Base-by-base conservation (phyloP, 2,797 vertebrate genomes). In the Heliangelus exortis region DNA sequence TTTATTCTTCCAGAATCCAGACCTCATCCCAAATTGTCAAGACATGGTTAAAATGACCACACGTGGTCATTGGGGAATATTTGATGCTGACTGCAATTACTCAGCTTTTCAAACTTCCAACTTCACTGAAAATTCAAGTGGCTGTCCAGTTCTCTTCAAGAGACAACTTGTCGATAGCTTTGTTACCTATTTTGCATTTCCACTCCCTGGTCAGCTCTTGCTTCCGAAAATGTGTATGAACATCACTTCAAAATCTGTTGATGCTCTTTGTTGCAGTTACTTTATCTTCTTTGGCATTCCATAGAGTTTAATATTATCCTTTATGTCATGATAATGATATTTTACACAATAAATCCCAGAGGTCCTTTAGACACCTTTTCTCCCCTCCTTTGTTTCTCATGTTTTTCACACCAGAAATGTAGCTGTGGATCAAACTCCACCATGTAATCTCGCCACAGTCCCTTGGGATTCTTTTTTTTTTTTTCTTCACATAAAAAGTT, bases 391-490 rank as follows among this genome's bases (percentile, higher is more conserved):
- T 63, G 54, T 48, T 28, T 41, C 26, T 57, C 5, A 5, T 5
- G 7, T 50, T 72, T 94, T 75, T 8, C 54, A 43, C 29, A 23
- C 29, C 19, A 89, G 41, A 84, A 91, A 55, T 15, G 5, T 55
- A 12, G 9, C 3, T 28, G 4, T 72, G 33, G 29, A 19, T 75
- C 7, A 84, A 71, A 62, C 7, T 13, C 5, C 7, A 28, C 9
- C 26, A 31, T 0, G 5, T 58, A n/a, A 78, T 51, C 6, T 54
- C 21, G 50, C 7, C 26, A 47, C 0, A 0, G 4, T 21, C 14
- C 14, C 16, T 69, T 29, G 18, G 21, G 31, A 36, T 72, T n/a
- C 9, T 29, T 33, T 21, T 47, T 45, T 47, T 47, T 21, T 48
- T 48, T 48, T 53, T 76, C 33, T n/a, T 2, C 5, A 48, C 22